phyloP scores from a whole-genome alignment of 2,113 vertebrate species.

The Rutilus rutilus region DNA sequence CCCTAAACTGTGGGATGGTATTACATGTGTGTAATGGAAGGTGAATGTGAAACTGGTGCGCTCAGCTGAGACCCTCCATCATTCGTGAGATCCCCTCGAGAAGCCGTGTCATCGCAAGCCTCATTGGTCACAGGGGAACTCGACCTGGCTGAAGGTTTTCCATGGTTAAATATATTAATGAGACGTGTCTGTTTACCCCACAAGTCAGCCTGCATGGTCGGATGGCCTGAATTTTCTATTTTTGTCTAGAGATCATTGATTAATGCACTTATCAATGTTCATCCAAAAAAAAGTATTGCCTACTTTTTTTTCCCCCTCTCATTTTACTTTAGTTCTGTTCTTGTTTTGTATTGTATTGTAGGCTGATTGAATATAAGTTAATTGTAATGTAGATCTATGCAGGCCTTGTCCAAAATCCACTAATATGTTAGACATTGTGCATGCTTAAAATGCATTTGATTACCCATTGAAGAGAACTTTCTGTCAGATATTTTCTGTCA shows the following conservation, averaged over 20 bases:
- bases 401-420: conserved; percentile 6
- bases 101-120: conserved; percentile 43
- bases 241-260: not conserved
- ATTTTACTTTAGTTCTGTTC: not conserved
- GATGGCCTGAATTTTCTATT: not conserved
- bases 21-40: conserved; percentile 44
- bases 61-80: conserved; percentile 21
- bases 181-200: conserved; percentile 50
- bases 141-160: conserved; percentile 51
- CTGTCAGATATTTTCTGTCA: conserved; percentile 25
- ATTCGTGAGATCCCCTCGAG: conserved; percentile 36
- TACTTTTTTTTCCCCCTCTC: not conserved
- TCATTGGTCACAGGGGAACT: conserved; percentile 50
- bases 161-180: conserved; percentile 62
- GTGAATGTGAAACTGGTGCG: conserved; percentile 40
- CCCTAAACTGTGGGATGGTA: conserved; percentile 4
- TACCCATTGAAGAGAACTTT: not conserved
- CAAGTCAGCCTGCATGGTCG: not conserved
- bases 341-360: conserved; percentile 25
- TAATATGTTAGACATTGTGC: conserved; percentile 29
- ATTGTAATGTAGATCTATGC: conserved; percentile 23
- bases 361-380: conserved; percentile 24
- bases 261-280: not conserved
- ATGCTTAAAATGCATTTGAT: conserved; percentile 44
- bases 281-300: not conserved